A percentile compares a stretch with the other conserved stretches of the same genome.
Evolutionary conservation across 2,797 vertebrate genomes (phyloP).

Genomic region (Lutjanus argentimaculatus): DNA sequence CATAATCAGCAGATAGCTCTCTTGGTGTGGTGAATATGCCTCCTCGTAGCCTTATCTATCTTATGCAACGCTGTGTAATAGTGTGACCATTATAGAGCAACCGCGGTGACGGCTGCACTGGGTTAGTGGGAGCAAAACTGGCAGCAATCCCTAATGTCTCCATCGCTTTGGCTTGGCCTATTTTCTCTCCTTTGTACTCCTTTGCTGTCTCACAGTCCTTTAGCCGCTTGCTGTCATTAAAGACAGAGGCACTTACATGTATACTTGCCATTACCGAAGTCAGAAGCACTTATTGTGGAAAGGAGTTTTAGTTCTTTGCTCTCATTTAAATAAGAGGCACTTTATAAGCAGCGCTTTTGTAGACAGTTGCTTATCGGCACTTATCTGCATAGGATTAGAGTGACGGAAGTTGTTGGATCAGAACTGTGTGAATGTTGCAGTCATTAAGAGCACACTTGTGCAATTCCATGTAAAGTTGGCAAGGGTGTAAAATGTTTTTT

Average conservation of each 20-base stretch:
- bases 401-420: slow-evolving; percentile 37
- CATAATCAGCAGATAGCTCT: slow-evolving; percentile 62
- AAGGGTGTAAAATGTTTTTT: slow-evolving; percentile 10
- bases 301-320: slow-evolving; percentile 49
- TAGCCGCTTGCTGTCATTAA: slow-evolving; percentile 53
- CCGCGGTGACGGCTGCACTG: slow-evolving; percentile 63
- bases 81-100: slow-evolving; percentile 77
- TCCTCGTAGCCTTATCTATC: slow-evolving; percentile 72
- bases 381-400: slow-evolving; percentile 58
- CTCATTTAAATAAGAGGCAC: slow-evolving; percentile 61
- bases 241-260: slow-evolving; percentile 53
- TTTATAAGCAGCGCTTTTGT: slow-evolving; percentile 54
- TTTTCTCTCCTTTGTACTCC: slow-evolving; percentile 61
- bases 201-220: slow-evolving; percentile 46
- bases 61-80: slow-evolving; percentile 82
- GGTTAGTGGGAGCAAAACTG: slow-evolving; percentile 78
- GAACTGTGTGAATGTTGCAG: slow-evolving; percentile 27
- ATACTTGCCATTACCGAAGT: slow-evolving; percentile 45
- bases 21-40: slow-evolving; percentile 64
- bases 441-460: slow-evolving; percentile 20
- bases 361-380: slow-evolving; percentile 55
- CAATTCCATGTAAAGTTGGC: slow-evolving; percentile 23
- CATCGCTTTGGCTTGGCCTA: slow-evolving; percentile 63
- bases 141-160: slow-evolving; percentile 69
- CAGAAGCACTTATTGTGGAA: slow-evolving; percentile 50